Percentiles rank a stretch among this genome's conserved stretches.
phyloP scores from a whole-genome alignment of 1,140 invertebrate species.

The Thereuonema tuberculata region DNA sequence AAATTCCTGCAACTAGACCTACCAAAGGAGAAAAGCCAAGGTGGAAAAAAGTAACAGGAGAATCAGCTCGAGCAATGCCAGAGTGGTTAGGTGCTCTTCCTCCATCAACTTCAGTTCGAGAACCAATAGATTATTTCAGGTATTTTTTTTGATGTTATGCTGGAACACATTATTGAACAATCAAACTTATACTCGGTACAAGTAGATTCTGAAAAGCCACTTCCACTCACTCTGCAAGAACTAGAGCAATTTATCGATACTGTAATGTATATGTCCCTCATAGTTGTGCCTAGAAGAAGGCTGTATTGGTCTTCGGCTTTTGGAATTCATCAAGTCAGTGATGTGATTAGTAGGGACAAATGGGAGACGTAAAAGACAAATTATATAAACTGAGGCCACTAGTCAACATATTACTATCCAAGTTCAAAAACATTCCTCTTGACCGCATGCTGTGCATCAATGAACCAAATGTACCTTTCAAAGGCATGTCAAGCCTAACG shows the following conservation, averaged over 20 bases:
- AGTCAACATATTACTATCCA: background rate
- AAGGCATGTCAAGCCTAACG: slow-evolving; percentile 13
- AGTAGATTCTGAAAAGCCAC: background rate
- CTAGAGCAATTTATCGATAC: background rate
- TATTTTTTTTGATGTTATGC: background rate
- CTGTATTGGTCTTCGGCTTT: background rate
- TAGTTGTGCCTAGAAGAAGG: background rate
- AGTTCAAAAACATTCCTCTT: background rate
- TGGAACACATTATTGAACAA: background rate
- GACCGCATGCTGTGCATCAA: background rate
- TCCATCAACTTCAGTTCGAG: background rate
- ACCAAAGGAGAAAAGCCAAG: no score
- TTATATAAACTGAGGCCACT: background rate
- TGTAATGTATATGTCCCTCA: background rate
- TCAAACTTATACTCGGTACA: slow-evolving; percentile 1
- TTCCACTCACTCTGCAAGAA: background rate
- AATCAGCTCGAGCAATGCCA: background rate
- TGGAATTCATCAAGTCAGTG: background rate
- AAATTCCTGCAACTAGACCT: no score
- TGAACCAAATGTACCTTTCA: slow-evolving; percentile 20
- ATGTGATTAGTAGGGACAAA: background rate
- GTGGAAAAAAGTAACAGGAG: background rate
- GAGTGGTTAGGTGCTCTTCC: background rate
- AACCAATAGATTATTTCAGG: background rate
- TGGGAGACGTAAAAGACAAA: background rate